Evolutionary conservation across 1,140 invertebrate species (phyloP), one percentile per base, ranked within the genome.

Genomic region (Hyphantria cunea): DNA sequence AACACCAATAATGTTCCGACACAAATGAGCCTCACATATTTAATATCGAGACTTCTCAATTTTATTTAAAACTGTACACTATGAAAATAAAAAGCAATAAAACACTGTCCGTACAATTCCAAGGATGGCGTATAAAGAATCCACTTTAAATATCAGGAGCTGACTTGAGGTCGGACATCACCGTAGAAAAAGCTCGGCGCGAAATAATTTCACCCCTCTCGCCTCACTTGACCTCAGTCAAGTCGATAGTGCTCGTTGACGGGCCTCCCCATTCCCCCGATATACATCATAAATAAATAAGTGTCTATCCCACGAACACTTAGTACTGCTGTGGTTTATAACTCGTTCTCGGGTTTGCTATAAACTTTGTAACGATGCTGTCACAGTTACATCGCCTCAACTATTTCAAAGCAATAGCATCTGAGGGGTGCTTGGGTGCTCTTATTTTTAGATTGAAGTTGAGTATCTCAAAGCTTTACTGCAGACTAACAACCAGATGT

Each of bases 251-350:
- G 42, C 13, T 33, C 41, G 37, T 7, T 61, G 41, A 34, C 48
- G 50, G 64, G 10, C 53, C 14, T 14, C 48, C 64, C 44, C 45
- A 33, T 51, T 44, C 45, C 9, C 25, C 15, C 64, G 34, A 61
- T 66, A 50, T 60, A 32, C 34, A 56, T 25, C 34, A 66, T 66
- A 66, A 60, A 66, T 66, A 66, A 66, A 56, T 66, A 60, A 66
- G 56, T 60, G 64, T 60, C 56, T 39, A 42, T 37, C 25, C 51
- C 58, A 61, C 33, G 17, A n/a, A 56, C 48, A 55, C 62, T 54
- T 63, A 32, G n/a, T 4, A 12, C 25, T 39, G 37, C 34, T 50
- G n/a, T 14, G 14, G 13, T 49, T n/a, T 17, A 2, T 49, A 11
- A 49, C 6, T 11, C 15, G 13, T 49, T 31, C 13, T 25, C 1